A percentile compares a stretch with the other conserved stretches of the same genome.
These are phyloP conservation scores for Austrolebias charrua DNA, from an alignment of 2,797 vertebrate genomes.

Conservation along the genomic window DNA sequence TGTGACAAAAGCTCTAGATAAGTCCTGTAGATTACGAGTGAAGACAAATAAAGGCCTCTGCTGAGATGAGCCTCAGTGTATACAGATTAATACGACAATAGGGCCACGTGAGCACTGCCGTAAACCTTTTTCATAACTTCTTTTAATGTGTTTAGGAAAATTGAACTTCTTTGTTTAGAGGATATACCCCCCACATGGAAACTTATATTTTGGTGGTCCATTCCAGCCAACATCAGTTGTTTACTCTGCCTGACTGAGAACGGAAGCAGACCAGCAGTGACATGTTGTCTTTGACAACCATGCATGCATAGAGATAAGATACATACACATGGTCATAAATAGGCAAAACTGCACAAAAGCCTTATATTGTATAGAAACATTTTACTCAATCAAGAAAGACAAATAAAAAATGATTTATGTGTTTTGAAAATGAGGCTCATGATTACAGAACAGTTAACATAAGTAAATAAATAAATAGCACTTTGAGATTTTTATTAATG, in stretches of 20 bases:
- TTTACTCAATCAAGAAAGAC: no score
- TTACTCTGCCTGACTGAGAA: conserved; percentile 71
- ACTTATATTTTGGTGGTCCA: conserved; percentile 83
- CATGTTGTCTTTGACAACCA: conserved; percentile 71
- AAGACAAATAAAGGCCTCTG: conserved; percentile 70
- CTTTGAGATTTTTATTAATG: no score
- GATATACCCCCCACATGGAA: conserved; percentile 80
- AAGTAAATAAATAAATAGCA: no score
- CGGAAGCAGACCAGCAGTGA: conserved; percentile 70
- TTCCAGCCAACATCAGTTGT: conserved; percentile 78
- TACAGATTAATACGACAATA: conserved; percentile 82
- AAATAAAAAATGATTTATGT: no score
- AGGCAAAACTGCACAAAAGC: conserved; percentile 4
- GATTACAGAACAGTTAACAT: no score
- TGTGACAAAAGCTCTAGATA: conserved; percentile 73
- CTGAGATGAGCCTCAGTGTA: conserved; percentile 75
- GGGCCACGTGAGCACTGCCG: conserved; percentile 72
- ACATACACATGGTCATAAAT: conserved; percentile 12
- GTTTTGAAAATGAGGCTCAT: no score
- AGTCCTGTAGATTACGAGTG: conserved; percentile 72
- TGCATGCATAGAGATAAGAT: conserved; percentile 37
- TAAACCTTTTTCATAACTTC: conserved; percentile 84
- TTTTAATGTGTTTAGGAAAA: conserved; percentile 84
- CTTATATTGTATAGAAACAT: neutral
- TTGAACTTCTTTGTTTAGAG: conserved; percentile 69